These are phyloP conservation scores for Platysternon megacephalum DNA, from an alignment of 2,113 vertebrate genomes.

Conservation along the genomic window DNA sequence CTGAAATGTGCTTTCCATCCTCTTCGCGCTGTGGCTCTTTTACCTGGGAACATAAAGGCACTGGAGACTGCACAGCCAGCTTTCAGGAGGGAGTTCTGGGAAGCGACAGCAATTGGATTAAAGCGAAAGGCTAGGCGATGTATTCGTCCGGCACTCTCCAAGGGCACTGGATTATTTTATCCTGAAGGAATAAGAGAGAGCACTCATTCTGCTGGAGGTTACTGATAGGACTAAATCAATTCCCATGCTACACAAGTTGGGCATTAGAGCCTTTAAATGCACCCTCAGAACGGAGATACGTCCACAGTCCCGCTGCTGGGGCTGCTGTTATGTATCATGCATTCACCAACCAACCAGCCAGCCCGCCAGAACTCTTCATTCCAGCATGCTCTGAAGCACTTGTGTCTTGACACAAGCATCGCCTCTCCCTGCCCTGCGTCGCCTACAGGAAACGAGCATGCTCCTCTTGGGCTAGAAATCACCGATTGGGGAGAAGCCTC, in stretches of 20 bases:
- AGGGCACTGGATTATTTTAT: neutral
- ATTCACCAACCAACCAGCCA: neutral
- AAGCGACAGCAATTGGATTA: conserved; percentile 68
- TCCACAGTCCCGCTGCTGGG: neutral
- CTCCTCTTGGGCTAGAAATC: neutral
- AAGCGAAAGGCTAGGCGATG: conserved; percentile 59
- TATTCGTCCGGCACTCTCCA: conserved; percentile 47
- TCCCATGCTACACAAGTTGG: neutral
- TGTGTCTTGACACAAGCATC: neutral
- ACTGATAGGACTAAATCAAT: neutral
- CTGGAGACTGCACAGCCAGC: conserved; percentile 51
- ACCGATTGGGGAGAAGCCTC: neutral
- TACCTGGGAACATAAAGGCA: conserved; percentile 72
- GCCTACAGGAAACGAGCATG: neutral
- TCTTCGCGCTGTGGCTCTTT: conserved; percentile 72
- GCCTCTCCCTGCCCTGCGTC: no score
- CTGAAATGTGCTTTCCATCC: conserved; percentile 11
- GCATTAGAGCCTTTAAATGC: neutral
- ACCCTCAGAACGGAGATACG: neutral
- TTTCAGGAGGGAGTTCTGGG: conserved; percentile 59
- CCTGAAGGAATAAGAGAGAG: neutral
- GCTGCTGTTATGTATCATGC: neutral
- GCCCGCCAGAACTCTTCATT: neutral
- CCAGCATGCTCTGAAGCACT: neutral
- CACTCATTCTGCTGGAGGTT: neutral